A percentile compares a stretch with the other conserved stretches of the same genome.
Evolutionary conservation across 1,140 invertebrate species (phyloP).

Genomic region (Pachyrhynchus sulphureomaculatus): DNA sequence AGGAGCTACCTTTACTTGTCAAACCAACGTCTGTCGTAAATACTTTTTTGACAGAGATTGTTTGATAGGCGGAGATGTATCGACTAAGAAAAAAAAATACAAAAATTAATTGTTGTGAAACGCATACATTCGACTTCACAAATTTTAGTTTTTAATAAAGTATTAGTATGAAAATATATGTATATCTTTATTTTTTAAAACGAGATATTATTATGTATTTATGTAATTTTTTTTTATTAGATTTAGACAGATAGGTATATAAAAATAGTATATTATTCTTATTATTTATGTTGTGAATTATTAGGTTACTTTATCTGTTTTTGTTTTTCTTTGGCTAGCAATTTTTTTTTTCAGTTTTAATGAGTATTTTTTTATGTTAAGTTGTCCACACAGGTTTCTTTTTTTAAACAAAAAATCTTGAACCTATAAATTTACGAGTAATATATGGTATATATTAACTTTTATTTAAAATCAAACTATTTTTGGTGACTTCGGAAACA

Average conservation of each 20-base stretch:
- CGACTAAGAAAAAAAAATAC: background rate
- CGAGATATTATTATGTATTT: slow-evolving; percentile 10
- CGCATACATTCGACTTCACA: slow-evolving; percentile 3
- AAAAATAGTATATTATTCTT: slow-evolving; percentile 5
- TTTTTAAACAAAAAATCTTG: too few species aligned
- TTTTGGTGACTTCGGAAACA: too few species aligned
- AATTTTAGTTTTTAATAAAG: background rate
- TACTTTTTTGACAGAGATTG: too few species aligned
- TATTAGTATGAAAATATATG: slow-evolving; percentile 6
- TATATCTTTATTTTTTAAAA: slow-evolving; percentile 10
- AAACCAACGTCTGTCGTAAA: background rate
- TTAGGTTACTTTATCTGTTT: background rate
- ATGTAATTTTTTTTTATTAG: slow-evolving; percentile 7
- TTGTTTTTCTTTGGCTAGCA: background rate
- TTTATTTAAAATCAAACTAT: too few species aligned
- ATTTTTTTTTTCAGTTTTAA: background rate
- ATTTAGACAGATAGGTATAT: background rate
- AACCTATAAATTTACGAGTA: too few species aligned
- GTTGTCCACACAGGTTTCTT: too few species aligned
- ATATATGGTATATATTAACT: too few species aligned
- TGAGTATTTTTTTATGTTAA: background rate
- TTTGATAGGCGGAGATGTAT: background rate
- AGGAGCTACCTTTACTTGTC: background rate
- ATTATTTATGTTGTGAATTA: background rate
- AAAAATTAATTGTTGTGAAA: background rate